phyloP scores from a whole-genome alignment of 2,888 invertebrate genomes.

The Archips crataeganus region DNA sequence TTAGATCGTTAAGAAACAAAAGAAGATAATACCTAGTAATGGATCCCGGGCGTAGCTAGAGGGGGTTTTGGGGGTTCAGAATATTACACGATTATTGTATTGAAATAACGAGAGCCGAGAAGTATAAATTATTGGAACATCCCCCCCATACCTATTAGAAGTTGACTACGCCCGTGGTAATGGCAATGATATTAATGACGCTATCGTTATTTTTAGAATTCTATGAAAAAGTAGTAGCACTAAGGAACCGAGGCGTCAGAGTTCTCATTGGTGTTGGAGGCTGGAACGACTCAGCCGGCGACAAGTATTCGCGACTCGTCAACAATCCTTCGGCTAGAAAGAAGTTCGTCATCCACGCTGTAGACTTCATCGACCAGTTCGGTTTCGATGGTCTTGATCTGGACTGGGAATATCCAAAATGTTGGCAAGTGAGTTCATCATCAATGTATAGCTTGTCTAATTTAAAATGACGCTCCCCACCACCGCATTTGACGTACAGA shows the following conservation, averaged over 20 bases:
- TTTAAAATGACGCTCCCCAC: too few relatives aligned
- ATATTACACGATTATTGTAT: too few relatives aligned
- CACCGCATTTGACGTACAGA: too few relatives aligned
- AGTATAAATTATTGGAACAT: too few relatives aligned
- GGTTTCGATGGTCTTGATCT: conserved; percentile 96
- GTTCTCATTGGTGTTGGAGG: conserved; percentile 96
- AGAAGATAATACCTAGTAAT: too few relatives aligned
- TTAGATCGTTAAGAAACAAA: too few relatives aligned
- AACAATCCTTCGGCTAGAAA: conserved; percentile 89
- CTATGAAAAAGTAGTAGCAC: conserved; percentile 93
- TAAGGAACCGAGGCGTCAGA: conserved; percentile 90
- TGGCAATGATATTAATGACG: neutral
- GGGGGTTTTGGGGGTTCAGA: too few relatives aligned
- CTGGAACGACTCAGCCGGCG: conserved; percentile 97
- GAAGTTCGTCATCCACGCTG: conserved; percentile 90
- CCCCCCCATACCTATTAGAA: too few relatives aligned
- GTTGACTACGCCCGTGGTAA: too few relatives aligned
- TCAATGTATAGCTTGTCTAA: too few relatives aligned
- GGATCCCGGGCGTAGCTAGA: too few relatives aligned
- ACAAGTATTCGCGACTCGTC: conserved; percentile 94
- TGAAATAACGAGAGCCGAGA: too few relatives aligned
- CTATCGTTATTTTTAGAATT: conserved; percentile 87
- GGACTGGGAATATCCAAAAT: conserved; percentile 98
- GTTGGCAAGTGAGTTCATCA: conserved; percentile 90
- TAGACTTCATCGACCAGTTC: conserved; percentile 92